Percentiles rank a stretch among this genome's conserved stretches.
These are phyloP conservation scores for Anser cygnoides DNA, from an alignment of 2,113 vertebrate genomes.

Conservation along the genomic window DNA sequence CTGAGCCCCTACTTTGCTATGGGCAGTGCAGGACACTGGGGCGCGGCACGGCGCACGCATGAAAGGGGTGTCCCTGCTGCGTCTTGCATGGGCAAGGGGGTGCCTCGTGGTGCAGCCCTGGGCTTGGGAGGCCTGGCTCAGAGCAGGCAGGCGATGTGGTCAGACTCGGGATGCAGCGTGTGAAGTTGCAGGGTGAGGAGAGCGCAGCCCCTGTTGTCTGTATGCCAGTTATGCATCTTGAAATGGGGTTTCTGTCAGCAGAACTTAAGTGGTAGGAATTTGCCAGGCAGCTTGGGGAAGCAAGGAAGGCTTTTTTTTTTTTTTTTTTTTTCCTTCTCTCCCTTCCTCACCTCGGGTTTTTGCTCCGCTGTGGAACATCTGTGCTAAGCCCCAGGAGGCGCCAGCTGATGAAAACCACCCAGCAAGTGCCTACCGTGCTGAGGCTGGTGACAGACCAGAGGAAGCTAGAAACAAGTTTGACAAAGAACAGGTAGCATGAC, in stretches of 20 bases:
- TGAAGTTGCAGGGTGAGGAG: no score
- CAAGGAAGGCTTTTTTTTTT: not conserved
- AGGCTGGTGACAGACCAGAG: not conserved
- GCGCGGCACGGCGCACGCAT: fast-evolving
- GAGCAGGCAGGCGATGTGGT: no score
- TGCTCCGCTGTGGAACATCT: not conserved
- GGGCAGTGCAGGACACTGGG: not conserved
- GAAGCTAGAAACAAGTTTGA: not conserved
- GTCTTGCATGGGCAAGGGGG: no score
- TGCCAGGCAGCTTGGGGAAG: not conserved
- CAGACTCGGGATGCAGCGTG: no score
- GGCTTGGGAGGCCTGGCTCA: no score
- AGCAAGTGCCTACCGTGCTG: not conserved
- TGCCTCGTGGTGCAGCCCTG: no score
- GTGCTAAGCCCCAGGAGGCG: not conserved
- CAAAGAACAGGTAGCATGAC: not conserved
- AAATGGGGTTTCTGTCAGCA: not conserved
- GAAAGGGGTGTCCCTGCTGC: not conserved
- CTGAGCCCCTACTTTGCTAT: fast-evolving
- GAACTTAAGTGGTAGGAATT: not conserved
- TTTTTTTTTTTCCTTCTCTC: not conserved
- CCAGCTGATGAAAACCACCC: not conserved
- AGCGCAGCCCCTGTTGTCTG: no score
- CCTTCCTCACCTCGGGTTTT: not conserved
- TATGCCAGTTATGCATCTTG: no score